Evolutionary conservation across 2,888 invertebrate species (phyloP).

Genomic region (Parthenolecanium corni): DNA sequence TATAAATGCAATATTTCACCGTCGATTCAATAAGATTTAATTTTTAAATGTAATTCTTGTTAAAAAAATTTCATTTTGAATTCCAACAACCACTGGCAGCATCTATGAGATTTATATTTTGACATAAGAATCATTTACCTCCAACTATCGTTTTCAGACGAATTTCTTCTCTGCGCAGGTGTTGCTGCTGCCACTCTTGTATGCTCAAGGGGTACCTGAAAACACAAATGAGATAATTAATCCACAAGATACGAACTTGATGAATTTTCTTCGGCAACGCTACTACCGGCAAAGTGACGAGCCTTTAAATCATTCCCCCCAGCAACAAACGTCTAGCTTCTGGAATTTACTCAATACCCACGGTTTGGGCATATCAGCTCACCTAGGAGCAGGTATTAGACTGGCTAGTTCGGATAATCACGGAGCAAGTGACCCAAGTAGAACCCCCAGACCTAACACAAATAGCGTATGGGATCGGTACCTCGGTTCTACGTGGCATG

Average conservation of each 20-base stretch:
- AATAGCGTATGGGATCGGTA: slow-evolving; percentile 19
- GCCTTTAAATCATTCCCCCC: not conserved
- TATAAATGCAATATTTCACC: too few species aligned
- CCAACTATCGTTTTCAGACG: too few species aligned
- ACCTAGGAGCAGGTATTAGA: slow-evolving; percentile 12
- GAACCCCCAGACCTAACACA: not conserved
- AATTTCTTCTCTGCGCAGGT: too few species aligned
- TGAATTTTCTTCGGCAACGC: too few species aligned
- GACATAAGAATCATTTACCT: too few species aligned
- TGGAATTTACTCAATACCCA: slow-evolving; percentile 8
- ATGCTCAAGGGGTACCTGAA: slow-evolving; percentile 12
- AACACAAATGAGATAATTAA: not conserved
- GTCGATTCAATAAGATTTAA: too few species aligned
- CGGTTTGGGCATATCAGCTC: slow-evolving; percentile 6
- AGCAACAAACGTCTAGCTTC: not conserved
- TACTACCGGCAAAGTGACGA: not conserved
- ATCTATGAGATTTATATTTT: too few species aligned
- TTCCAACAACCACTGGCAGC: too few species aligned
- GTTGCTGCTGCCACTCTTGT: slow-evolving; percentile 1
- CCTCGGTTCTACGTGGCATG: slow-evolving; percentile 2
- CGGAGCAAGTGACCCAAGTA: not conserved
- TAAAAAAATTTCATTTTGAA: too few species aligned
- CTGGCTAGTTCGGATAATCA: slow-evolving; percentile 5
- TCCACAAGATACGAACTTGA: too few species aligned
- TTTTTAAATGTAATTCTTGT: too few species aligned